Evolutionary conservation across 2,888 invertebrate species (phyloP), one percentile per base, ranked within the genome.

Genomic region (Lasius platythorax): DNA sequence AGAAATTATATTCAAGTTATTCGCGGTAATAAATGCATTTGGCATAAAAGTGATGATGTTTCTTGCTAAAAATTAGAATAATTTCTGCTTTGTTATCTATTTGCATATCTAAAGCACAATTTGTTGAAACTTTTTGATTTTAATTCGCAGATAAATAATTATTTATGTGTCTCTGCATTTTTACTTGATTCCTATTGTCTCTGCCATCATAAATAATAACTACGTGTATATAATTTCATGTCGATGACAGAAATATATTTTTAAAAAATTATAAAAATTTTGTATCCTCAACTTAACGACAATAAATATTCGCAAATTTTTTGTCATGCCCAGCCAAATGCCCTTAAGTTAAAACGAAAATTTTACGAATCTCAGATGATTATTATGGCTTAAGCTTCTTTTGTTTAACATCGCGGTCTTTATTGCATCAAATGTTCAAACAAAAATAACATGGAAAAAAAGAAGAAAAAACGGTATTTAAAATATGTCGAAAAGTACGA

Each of bases 331-430:
- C 18, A 58, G 33, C 53, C 11, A 56, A 46, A 56, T 30, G n/a
- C n/a, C 30, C 43, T 70, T 63, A 64, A 58, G 58, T 72, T 79
- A 79, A 79, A 43, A 58, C 40, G 18, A 79, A 79, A 79, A 33
- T 79, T 79, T 78, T 72, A 79, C 43, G 72, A 79, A 53, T 46
- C 28, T 40, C 12, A 3, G 72, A 58, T 72, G 72, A 58, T 72
- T 79, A 79, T 79, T 33, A 50, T 30, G 18, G 33, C 43, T 79
- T 58, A 79, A 79, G 18, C 33, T 79, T 58, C 3, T 23, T 30
- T 33, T 12, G n/a, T 23, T 3, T 70, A 30, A 6, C 18, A 43
- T 30, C 56, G 37, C 37, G 37, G 3, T 68, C 18, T 58, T 72
- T 72, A 79, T 58, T 46, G 30, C 43, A 58, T 11, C 18, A 3